Evolutionary conservation across 2,888 invertebrate genomes (phyloP), one percentile per base, ranked within the genome.

Genomic region (Papilio demoleus): DNA sequence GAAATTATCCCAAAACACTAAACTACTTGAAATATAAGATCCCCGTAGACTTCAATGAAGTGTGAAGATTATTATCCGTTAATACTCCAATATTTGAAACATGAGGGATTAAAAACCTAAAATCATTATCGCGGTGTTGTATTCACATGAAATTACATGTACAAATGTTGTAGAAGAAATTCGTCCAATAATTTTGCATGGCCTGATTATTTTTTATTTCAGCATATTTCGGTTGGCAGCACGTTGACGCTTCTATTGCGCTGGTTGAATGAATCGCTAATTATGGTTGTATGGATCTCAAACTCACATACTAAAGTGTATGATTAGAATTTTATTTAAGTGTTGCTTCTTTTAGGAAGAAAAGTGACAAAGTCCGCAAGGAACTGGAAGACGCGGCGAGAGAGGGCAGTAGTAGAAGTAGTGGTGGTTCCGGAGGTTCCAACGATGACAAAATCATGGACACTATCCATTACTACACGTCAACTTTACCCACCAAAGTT

Each of bases 381-480:
- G 98, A 99, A 80, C 89, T 99, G 60, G 97, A 97, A 88, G 98
- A 98, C 82, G 98, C 98, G 22, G 97, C 97, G 0, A 91, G 94
- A 73, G 96, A 96, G 81, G 96, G 97, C 1, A 84, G 91, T 36
- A 87, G 88, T 72, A 80, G 90, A 58, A 87, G 88, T 76, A 90
- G 88, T 68, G 88, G 87, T 42, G 92, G 83, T 45, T 92, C 85
- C 12, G 88, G 79, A 42, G 90, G 84, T 73, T 85, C 80, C 6
- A 74, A 79, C 45, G 90, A 89, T 64, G 93, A 88, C 62, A 91
- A 86, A 78, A 86, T 87, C 42, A 78, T 87, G 72, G 93, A 91
- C 22, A 86, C 87, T 38, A 83, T 90, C 74, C 92, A 93, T 27
- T 93, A 85, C 75, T 93, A 88, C 68, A 84, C 88, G 45, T 85